A percentile compares a stretch with the other conserved stretches of the same genome.
phyloP scores from a whole-genome alignment of 37 sponge, comb jelly and placozoan genomes.

The Dysidea cf. avara region DNA sequence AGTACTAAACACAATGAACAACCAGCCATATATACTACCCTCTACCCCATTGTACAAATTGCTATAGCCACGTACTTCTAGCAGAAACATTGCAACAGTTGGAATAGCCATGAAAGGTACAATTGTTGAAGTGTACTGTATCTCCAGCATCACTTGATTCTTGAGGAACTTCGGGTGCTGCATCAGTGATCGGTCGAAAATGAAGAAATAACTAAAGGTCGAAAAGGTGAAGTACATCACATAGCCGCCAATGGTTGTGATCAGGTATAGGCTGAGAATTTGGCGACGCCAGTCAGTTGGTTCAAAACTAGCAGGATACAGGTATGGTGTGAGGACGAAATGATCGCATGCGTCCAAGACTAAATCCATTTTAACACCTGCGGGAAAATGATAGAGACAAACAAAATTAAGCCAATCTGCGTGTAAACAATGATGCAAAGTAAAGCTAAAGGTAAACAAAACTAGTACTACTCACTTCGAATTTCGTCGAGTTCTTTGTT shows the following conservation, averaged over 20 bases:
- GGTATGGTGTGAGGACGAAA: too few relatives aligned
- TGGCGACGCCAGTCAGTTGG: constrained; percentile 56
- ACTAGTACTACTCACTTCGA: too few relatives aligned
- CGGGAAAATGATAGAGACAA: too few relatives aligned
- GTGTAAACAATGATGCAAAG: too few relatives aligned
- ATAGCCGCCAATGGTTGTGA: constrained; percentile 46
- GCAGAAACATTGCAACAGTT: constrained; percentile 54
- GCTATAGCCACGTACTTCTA: constrained; percentile 78
- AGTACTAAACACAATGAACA: constrained; percentile 26
- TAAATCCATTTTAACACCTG: too few relatives aligned
- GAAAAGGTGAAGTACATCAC: constrained; percentile 58
- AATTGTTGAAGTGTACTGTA: constrained; percentile 43
- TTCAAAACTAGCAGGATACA: constrained; percentile 67
- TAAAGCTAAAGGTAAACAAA: too few relatives aligned
- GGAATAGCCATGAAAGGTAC: constrained; percentile 60
- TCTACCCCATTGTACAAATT: constrained; percentile 56
- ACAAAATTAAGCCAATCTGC: too few relatives aligned
- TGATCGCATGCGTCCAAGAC: constrained; percentile 47
- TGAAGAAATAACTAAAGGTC: constrained; percentile 52
- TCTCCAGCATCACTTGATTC: constrained; percentile 76
- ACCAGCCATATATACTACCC: constrained; percentile 42
- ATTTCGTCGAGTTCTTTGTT: too few relatives aligned
- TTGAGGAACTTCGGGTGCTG: constrained; percentile 66
- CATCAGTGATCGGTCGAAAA: too few relatives aligned
- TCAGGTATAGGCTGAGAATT: too few relatives aligned